Base-by-base conservation (phyloP, 2,113 vertebrate genomes). In the Rhinolophus sinicus region DNA sequence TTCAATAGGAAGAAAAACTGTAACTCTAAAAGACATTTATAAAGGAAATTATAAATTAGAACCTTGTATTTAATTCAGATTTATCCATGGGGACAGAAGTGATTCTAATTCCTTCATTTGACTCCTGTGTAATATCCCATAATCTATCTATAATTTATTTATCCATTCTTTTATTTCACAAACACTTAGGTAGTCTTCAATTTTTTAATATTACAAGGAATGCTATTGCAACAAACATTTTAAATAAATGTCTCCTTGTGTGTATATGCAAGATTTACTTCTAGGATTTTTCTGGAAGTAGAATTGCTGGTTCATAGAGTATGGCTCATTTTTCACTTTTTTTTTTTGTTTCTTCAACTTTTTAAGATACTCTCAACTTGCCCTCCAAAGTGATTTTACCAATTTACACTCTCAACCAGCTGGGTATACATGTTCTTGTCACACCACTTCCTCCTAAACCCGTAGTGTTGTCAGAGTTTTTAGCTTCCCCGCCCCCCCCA, bases 21-120 rank as follows among this genome's bases (percentile, higher is more conserved):
- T 69, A 70, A 47, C 38, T 91, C 11, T 70, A 65, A 47, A 70
- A 70, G 73, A 52, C 58, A 78, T 60, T 76, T 87, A 38, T 60
- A 78, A 69, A 50, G 19, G 8, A 93, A 77, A 93, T 78, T 69
- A 86, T 78, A 93, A 72, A 40, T 93, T 62, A 86, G 82, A 67
- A 93, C 15, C 8, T 30, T 86, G 12, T 67, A 60, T 87, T 72
- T 88, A 88, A 50, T 50, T 50, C 9, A 93, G 38, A 80, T 72
- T 87, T 60, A 80, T 50, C 30, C 30, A 52, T 62, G 75, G 65
- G 72, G 19, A 88, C 40, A 93, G 64, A 77, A 35, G 82, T 65
- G 30, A 76, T 86, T 56, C 21, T 85, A 65, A 26, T 60, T 88
- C 26, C 62, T 50, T 78, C 15, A 82, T 38, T 83, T 83, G 62